Evolutionary conservation across 2,797 vertebrate genomes (phyloP), one percentile per base, ranked within the genome.

Genomic region (Manis javanica): DNA sequence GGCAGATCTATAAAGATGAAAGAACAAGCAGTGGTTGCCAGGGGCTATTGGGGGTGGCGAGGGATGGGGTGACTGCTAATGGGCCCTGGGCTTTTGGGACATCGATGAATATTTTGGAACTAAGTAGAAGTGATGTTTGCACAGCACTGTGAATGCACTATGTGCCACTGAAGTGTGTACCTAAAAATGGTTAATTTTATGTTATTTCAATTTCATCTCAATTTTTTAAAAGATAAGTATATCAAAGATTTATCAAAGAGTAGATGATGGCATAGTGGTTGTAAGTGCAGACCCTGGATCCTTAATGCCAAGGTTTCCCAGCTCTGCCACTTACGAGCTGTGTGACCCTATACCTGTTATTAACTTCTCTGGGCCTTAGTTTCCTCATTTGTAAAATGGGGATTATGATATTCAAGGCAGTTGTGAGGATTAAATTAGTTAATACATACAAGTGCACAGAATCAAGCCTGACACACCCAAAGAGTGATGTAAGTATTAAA

Each of bases 361-460:
- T n/a, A 31, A 16, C 29, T 11, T 59, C 71, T 68, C 63, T 64
- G 57, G 39, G 64, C n/a, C 12, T 83, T 23, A 9, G 23, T 42
- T 9, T 26, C 37, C 63, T 16, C 23, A 1, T 61, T 16, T 1
- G n/a, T 57, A 29, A 66, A 4, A 21, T 51, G 55, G 46, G 31
- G 31, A 3, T 16, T 31, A 23, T 23, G 26, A 16, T 66, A 3
- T 34, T 34, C 23, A 55, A 66, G 18, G 37, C 0, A 3, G 12
- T 63, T 55, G 15, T 2, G 18, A 61, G 31, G 53, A 46, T 39
- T 34, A 31, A 57, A 16, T 4, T 4, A 37, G 61, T 21, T n/a
- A 66, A 15, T 42, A 21, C 11, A 0, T 1, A 1, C 9, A 13
- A 18, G 1, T 31, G 4, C 11, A 0, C 14, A 13, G 42, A 29